Evolutionary conservation across 2,888 invertebrate species (phyloP).

Genomic region (Parochlus steinenii): DNA sequence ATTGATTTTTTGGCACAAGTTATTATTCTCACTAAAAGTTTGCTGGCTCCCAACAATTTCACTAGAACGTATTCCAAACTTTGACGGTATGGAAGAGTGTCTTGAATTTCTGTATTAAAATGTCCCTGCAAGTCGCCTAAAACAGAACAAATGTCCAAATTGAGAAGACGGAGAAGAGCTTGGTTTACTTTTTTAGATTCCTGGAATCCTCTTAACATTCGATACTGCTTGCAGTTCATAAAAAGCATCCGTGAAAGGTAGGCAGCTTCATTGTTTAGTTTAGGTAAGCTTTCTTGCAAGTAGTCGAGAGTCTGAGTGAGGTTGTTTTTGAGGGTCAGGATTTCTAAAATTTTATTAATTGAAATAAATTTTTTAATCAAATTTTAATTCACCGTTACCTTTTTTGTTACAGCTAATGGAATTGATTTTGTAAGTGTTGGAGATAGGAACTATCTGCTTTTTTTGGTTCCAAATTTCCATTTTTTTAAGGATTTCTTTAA

Average conservation of each 20-base stretch:
- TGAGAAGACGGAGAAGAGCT: neutral
- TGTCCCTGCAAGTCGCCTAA: constrained; percentile 4
- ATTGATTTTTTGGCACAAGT: neutral
- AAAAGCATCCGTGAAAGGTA: constrained; percentile 5
- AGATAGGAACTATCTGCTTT: neutral
- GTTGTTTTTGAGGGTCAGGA: neutral
- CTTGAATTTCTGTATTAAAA: neutral
- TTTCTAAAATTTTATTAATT: neutral
- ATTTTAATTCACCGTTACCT: too few relatives aligned
- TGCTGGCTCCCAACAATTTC: constrained; percentile 3
- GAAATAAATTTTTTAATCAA: too few relatives aligned
- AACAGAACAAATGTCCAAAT: constrained; percentile 1
- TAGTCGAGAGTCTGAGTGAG: constrained; percentile 1
- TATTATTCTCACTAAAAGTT: constrained; percentile 3
- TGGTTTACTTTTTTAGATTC: constrained; percentile 9
- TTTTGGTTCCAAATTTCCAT: constrained; percentile 2
- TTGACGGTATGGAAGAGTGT: constrained; percentile 3
- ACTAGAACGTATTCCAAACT: constrained; percentile 8
- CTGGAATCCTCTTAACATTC: constrained; percentile 9
- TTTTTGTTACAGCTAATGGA: neutral
- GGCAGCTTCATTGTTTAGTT: constrained; percentile 1
- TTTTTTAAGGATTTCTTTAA: neutral
- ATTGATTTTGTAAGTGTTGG: neutral
- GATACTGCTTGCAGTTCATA: neutral
- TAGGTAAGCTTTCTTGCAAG: neutral